These are phyloP conservation scores for Plumapathes pennacea DNA, from an alignment of 92 coral and sea anemone species.

Conservation along the genomic window DNA sequence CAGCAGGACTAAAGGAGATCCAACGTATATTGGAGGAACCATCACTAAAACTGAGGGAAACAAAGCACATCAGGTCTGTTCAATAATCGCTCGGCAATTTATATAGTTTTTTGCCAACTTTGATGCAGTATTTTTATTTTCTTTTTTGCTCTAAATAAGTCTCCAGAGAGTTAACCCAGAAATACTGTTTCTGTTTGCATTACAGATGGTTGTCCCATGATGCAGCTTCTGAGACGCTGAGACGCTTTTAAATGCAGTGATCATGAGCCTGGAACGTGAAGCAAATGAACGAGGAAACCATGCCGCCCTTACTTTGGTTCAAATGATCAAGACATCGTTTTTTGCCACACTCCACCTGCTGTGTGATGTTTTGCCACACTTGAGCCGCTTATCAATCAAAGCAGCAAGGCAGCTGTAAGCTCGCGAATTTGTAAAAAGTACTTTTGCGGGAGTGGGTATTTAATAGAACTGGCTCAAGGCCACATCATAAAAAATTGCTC, in stretches of 20 bases:
- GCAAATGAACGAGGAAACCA: conserved; percentile 18
- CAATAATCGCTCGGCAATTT: too few species aligned
- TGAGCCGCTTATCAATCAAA: too few species aligned
- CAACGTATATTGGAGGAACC: conserved; percentile 25
- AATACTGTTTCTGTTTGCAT: too few species aligned
- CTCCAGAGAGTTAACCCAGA: too few species aligned
- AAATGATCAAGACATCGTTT: conserved; percentile 19
- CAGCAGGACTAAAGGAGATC: conserved; percentile 25
- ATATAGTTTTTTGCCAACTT: too few species aligned
- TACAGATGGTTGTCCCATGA: conserved; percentile 43
- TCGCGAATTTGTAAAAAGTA: too few species aligned
- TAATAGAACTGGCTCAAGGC: too few species aligned
- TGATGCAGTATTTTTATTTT: too few species aligned
- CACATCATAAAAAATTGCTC: too few species aligned
- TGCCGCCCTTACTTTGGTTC: conserved; percentile 12
- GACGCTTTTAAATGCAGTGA: conserved; percentile 20
- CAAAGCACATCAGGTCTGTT: conserved; percentile 18
- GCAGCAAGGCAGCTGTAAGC: too few species aligned
- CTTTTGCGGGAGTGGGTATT: too few species aligned
- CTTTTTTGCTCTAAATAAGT: too few species aligned
- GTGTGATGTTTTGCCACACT: conserved; percentile 35
- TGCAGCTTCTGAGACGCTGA: conserved; percentile 11
- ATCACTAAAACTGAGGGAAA: conserved; percentile 6
- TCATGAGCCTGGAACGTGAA: conserved; percentile 29
- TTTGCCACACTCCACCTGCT: conserved; percentile 30